These are phyloP conservation scores for Lophotriccus pileatus DNA, from an alignment of 2,797 vertebrate genomes.

Conservation along the genomic window DNA sequence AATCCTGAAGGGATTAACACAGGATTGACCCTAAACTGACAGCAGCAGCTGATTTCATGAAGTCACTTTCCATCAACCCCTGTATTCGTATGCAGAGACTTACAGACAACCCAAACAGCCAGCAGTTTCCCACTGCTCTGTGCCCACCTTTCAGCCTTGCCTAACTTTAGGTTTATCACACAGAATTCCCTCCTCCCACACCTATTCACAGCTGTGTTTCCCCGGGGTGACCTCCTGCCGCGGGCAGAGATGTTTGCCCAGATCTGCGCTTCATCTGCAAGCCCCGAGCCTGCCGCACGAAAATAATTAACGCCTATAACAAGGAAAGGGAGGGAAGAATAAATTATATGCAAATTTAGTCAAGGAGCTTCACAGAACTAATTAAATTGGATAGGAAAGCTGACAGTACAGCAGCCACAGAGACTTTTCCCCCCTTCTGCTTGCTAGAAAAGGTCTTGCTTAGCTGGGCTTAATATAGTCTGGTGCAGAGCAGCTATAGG, in stretches of 20 bases:
- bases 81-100: neutral
- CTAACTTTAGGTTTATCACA: neutral
- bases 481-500: neutral
- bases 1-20: fast-evolving
- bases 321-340: conserved; percentile 42
- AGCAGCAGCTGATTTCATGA: neutral
- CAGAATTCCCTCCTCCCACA: neutral
- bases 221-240: neutral
- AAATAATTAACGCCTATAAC: conserved; percentile 50
- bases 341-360: conserved; percentile 47
- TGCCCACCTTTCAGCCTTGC: neutral
- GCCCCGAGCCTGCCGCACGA: neutral
- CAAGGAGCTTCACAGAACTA: conserved; percentile 46
- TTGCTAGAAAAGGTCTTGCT: neutral
- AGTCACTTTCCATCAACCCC: neutral
- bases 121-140: neutral
- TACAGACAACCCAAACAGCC: neutral
- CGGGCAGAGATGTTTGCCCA: neutral
- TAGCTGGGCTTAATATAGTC: neutral
- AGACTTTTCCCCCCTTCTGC: neutral
- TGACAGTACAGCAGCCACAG: conserved; percentile 20
- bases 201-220: fast-evolving
- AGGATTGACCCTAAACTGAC: neutral
- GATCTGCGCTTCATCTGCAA: neutral
- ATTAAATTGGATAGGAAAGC: conserved; percentile 50